These are phyloP conservation scores for Chloroceryle inda DNA, from an alignment of 2,797 vertebrate species.

Conservation along the genomic window DNA sequence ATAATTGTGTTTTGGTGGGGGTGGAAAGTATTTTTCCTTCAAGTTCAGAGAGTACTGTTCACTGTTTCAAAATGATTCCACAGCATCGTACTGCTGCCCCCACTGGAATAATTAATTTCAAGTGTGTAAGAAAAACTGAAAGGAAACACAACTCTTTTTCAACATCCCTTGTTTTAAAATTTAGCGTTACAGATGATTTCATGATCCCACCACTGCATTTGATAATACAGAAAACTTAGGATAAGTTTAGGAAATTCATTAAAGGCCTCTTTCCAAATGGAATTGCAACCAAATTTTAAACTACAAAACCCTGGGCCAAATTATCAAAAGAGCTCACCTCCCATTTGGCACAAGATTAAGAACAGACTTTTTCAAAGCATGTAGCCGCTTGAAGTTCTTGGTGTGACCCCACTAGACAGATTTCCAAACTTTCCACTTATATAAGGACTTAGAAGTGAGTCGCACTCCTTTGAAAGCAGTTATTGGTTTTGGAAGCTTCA, in stretches of 20 bases:
- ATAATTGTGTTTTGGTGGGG: not conserved
- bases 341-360: conserved; percentile 61
- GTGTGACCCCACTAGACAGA: conserved; percentile 33
- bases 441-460: conserved; percentile 36
- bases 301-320: conserved; percentile 1
- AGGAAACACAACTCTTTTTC: not conserved
- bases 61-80: conserved; percentile 31
- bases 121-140: not conserved
- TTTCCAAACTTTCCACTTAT: conserved; percentile 58
- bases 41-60: conserved; percentile 57
- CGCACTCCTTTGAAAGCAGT: conserved; percentile 46
- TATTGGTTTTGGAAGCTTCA: conserved; percentile 27
- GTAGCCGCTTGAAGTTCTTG: conserved; percentile 62
- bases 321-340: conserved; percentile 41
- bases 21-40: not conserved
- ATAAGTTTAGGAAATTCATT: not conserved
- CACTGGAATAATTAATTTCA: conserved; percentile 36
- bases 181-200: conserved; percentile 8
- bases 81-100: conserved; percentile 22
- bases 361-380: conserved; percentile 40
- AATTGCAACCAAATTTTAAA: conserved; percentile 14
- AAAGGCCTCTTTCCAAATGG: not conserved
- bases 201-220: conserved; percentile 12
- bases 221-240: conserved; percentile 18
- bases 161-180: conserved; percentile 10